Conservation (phyloP, 1,140 invertebrate species). For the Zelostemma sp. region DNA sequence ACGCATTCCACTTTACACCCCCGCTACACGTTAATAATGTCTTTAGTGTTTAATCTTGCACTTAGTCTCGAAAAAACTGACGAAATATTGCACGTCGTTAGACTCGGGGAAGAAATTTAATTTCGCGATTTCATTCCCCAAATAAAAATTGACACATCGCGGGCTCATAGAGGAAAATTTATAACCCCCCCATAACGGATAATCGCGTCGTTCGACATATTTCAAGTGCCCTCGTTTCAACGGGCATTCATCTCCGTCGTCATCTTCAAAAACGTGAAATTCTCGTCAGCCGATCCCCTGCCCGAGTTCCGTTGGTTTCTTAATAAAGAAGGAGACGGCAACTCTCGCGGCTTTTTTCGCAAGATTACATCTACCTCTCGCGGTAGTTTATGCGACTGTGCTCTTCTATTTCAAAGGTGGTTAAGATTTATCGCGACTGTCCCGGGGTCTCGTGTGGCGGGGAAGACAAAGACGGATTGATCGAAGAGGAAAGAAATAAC, state of each 20-base stretch:
- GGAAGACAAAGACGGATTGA: slow-evolving; percentile 32
- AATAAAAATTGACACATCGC: background rate
- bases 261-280: slow-evolving; percentile 29
- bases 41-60: slow-evolving; percentile 6
- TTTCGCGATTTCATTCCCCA: background rate
- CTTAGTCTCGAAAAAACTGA: no score
- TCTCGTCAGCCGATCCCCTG: slow-evolving; percentile 13
- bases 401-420: slow-evolving; percentile 60
- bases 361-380: slow-evolving; percentile 38
- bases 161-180: background rate
- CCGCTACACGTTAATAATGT: slow-evolving; percentile 6
- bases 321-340: slow-evolving; percentile 33
- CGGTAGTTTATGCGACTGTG: slow-evolving; percentile 40
- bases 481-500: slow-evolving; percentile 21
- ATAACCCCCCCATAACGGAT: background rate
- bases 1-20: slow-evolving; percentile 22
- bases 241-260: slow-evolving; percentile 13
- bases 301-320: slow-evolving; percentile 6
- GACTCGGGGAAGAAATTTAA: no score
- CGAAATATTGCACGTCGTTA: no score
- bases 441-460: slow-evolving; percentile 16
- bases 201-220: background rate
- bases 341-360: slow-evolving; percentile 42
- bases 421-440: slow-evolving; percentile 64
- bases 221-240: slow-evolving; percentile 9